Conservation (phyloP, 2,888 invertebrate genomes). For the Apamea epomidion region DNA sequence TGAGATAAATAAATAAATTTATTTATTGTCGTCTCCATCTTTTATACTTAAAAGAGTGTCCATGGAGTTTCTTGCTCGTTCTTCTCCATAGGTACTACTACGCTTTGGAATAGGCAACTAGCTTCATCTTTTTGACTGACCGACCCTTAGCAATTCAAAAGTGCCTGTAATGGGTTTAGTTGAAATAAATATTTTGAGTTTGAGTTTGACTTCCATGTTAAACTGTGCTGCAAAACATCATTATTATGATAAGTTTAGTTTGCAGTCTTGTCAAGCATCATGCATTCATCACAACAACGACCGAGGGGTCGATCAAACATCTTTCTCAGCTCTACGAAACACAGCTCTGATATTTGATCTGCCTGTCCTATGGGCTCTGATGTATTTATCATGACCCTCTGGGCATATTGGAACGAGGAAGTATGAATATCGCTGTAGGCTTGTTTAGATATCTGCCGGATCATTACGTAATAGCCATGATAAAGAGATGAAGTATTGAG, state of each 20-base stretch:
- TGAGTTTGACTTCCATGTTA: neutral
- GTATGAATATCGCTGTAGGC: constrained; percentile 46
- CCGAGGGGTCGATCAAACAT: constrained; percentile 11
- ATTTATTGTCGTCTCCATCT: neutral
- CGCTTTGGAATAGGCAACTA: no score
- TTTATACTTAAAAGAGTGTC: neutral
- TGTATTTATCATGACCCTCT: constrained; percentile 50
- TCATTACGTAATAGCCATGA: constrained; percentile 46
- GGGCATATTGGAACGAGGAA: constrained; percentile 49
- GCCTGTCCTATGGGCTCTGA: constrained; percentile 29
- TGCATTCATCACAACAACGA: constrained; percentile 48
- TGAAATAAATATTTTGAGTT: no score
- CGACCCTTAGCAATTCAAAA: no score
- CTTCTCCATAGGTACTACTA: no score
- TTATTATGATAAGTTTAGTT: neutral
- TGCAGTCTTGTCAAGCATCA: constrained; percentile 26
- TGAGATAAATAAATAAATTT: no score
- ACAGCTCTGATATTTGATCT: constrained; percentile 55
- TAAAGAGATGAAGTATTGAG: constrained; percentile 48
- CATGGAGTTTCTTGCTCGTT: no score
- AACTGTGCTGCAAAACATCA: neutral
- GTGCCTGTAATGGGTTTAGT: no score
- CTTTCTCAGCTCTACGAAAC: constrained; percentile 13
- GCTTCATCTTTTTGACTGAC: no score
- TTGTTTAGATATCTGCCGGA: constrained; percentile 40